Percentiles rank a stretch among this genome's conserved stretches.
Evolutionary conservation across 2,797 vertebrate genomes (phyloP).

Genomic region (Myripristis murdjan): DNA sequence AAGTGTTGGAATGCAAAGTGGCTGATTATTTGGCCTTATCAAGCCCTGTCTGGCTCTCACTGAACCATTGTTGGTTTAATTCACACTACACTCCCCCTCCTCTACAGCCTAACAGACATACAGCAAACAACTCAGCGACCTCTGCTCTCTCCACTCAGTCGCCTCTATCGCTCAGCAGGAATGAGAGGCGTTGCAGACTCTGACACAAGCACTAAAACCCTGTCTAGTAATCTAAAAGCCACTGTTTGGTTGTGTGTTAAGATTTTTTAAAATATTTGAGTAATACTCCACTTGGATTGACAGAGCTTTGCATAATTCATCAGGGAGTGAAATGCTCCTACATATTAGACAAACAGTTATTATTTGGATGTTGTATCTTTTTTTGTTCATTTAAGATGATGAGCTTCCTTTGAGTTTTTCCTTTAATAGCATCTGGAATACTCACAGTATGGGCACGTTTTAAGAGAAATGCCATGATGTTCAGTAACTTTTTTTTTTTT

Average conservation of each 20-base stretch:
- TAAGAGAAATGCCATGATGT: too few relatives aligned
- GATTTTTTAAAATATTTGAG: neutral
- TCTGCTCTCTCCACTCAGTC: conserved; percentile 61
- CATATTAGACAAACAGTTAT: neutral
- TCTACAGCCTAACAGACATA: conserved; percentile 37
- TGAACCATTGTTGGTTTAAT: conserved; percentile 13
- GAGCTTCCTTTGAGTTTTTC: neutral
- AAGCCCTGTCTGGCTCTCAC: conserved; percentile 46
- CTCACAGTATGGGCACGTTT: too few relatives aligned
- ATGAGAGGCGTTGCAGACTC: conserved; percentile 23
- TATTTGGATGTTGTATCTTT: too few relatives aligned
- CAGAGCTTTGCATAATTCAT: neutral
- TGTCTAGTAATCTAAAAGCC: conserved; percentile 17
- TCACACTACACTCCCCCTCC: neutral
- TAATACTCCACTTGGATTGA: conserved; percentile 13
- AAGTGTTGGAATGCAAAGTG: conserved; percentile 63
- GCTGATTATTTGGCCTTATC: conserved; percentile 74
- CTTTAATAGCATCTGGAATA: too few relatives aligned
- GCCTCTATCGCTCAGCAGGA: conserved; percentile 28
- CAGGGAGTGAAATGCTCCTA: neutral
- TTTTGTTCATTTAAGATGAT: neutral
- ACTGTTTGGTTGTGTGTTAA: conserved; percentile 15
- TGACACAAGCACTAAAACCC: conserved; percentile 17
- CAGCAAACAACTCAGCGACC: conserved; percentile 71
- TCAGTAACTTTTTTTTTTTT: too few relatives aligned